Percentiles rank a stretch among this genome's conserved stretches.
These are phyloP conservation scores for Sus scrofa DNA, from an alignment of 2,113 vertebrate genomes.

Conservation along the genomic window DNA sequence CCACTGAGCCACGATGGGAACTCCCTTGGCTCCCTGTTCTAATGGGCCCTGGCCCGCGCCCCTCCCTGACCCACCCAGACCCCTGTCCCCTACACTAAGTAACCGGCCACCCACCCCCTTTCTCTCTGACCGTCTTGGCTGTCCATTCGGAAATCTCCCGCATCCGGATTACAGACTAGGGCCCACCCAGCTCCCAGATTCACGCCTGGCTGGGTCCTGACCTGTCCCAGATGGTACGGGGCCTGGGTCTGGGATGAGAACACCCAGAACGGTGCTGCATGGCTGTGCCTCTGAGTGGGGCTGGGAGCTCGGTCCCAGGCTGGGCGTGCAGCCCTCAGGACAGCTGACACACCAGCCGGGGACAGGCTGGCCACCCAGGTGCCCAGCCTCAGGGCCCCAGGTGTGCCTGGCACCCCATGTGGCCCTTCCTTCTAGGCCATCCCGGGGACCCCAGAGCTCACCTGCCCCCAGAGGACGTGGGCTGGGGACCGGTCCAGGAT, in stretches of 20 bases:
- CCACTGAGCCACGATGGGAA: too few species aligned
- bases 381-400: neutral
- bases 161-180: too few species aligned
- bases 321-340: neutral
- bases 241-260: neutral
- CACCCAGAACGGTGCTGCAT: neutral
- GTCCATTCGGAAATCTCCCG: neutral
- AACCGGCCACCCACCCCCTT: neutral
- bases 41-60: too few species aligned
- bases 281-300: too few species aligned
- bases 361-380: neutral
- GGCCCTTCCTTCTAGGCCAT: neutral
- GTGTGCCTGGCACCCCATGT: neutral
- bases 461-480: neutral
- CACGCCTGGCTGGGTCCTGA: neutral
- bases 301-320: neutral
- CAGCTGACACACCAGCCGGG: neutral
- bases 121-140: neutral
- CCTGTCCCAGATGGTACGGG: neutral
- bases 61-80: neutral
- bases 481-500: neutral
- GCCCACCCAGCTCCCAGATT: neutral
- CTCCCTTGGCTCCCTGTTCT: too few species aligned
- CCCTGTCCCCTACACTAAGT: neutral
- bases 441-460: neutral